Evolutionary conservation across 2,888 invertebrate genomes (phyloP), one percentile per base, ranked within the genome.

Genomic region (Caenorhabditis panamensis): DNA sequence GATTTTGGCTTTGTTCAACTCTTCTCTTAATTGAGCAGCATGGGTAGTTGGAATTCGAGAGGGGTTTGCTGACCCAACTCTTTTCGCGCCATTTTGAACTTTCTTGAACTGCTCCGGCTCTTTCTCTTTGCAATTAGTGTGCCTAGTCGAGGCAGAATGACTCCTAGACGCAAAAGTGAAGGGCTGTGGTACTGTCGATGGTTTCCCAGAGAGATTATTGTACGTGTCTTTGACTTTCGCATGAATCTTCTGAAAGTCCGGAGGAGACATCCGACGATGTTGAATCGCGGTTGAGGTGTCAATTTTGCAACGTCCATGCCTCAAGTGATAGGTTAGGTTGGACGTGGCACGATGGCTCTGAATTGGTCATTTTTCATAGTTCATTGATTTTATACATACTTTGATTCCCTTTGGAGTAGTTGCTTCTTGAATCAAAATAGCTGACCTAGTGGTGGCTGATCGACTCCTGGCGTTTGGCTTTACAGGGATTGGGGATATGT

Each of bases 401-500:
- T 82, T 82, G 28, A 82, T 73, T 6, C 77, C 82, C n/a, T 77
- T 77, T 8, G 82, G 82, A 3, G 82, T 82, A 1, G 53, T 62
- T 1, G 82, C 82, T 53, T 82, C 82, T 31, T 78, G 59, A 18
- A 82, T 69, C 37, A 82, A 5, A 28, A 54, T 58, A 3, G 67
- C 66, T 13, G 77, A 49, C 51, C 82, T 28, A 13, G 44, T 62
- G 0, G 68, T 64, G 9, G 72, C 72, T 37, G 68, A 77, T 28
- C 77, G 66, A 18, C 69, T 72, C 18, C 77, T 16, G 2, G 68
- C 68, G 41, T 82, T 77, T 6, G 56, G 49, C 26, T 54, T 54
- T 1, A 77, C 68, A 13, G 82, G 82, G 31, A 82, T 82, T 1
- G 82, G 82, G 0, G 82, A 82, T n/a, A 82, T 68, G 51, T 82